These are phyloP conservation scores for Sphyrna mokarran DNA, from an alignment of 2,113 vertebrate genomes.

Conservation along the genomic window DNA sequence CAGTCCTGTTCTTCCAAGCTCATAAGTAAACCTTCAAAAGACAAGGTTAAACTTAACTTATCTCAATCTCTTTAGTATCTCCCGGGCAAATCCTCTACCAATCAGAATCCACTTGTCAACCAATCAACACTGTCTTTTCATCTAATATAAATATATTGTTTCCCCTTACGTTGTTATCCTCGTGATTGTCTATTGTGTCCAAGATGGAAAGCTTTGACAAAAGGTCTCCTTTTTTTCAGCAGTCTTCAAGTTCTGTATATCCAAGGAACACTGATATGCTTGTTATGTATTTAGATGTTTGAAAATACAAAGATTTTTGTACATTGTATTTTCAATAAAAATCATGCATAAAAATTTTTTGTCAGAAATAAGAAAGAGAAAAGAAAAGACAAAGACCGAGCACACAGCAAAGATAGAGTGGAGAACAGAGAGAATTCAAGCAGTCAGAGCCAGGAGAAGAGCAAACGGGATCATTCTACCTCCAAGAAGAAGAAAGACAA, in stretches of 20 bases:
- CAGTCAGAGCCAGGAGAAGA: constrained; percentile 65
- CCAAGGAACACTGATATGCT: background rate
- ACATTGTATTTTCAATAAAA: background rate
- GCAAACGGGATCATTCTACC: constrained; percentile 63
- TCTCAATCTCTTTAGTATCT: background rate
- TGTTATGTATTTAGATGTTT: background rate
- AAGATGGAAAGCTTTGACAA: too few species aligned
- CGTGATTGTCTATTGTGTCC: too few species aligned
- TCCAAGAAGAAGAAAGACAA: constrained; percentile 74
- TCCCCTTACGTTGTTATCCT: too few species aligned
- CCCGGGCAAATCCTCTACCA: too few species aligned
- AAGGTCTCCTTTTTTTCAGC: too few species aligned
- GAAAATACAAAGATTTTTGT: background rate
- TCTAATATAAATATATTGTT: too few species aligned
- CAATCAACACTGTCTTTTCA: too few species aligned
- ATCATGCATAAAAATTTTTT: constrained; percentile 21
- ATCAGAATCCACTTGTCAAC: too few species aligned
- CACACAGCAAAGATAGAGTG: constrained; percentile 72
- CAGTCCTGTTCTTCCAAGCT: background rate
- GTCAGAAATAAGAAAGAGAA: constrained; percentile 78
- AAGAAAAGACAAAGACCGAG: constrained; percentile 65
- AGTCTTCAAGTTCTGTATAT: too few species aligned
- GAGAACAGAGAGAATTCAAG: constrained; percentile 67
- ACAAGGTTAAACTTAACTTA: background rate
- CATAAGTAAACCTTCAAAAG: background rate